A percentile compares a stretch with the other conserved stretches of the same genome.
phyloP scores from a whole-genome alignment of 2,113 vertebrate species.

The Solea solea region DNA sequence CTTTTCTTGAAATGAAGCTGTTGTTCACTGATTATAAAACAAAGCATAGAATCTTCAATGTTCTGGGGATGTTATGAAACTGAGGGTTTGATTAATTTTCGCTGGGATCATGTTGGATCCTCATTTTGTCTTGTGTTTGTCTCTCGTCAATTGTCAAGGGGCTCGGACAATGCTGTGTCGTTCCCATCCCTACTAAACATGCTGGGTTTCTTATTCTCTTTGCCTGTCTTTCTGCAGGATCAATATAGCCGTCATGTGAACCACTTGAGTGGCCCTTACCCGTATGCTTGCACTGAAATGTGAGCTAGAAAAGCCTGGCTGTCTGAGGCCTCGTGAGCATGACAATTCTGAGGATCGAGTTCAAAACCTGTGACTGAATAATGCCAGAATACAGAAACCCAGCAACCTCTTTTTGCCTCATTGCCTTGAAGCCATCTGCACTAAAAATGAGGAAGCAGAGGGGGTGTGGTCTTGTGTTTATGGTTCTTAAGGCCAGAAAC shows the following conservation, averaged over 20 bases:
- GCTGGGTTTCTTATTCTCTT: constrained; percentile 36
- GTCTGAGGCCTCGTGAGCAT: constrained; percentile 25
- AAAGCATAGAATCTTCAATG: constrained; percentile 14
- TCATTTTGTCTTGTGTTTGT: constrained; percentile 3
- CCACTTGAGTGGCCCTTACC: constrained; percentile 54
- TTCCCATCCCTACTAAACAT: constrained; percentile 37
- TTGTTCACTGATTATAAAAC: constrained; percentile 7
- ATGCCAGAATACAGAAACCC: constrained; percentile 14
- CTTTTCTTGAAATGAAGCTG: constrained; percentile 7
- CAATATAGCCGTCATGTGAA: constrained; percentile 64
- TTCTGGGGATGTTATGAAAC: constrained; percentile 28
- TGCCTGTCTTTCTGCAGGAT: constrained; percentile 51
- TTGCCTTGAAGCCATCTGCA: constrained; percentile 32
- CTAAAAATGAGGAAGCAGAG: background rate
- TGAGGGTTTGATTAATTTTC: constrained; percentile 23
- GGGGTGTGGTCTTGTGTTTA: constrained; percentile 12
- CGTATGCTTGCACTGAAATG: constrained; percentile 51
- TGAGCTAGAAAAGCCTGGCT: constrained; percentile 50
- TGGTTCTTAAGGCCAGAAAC: constrained; percentile 9
- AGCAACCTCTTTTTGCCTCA: constrained; percentile 5
- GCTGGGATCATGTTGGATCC: constrained; percentile 6
- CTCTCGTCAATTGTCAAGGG: no score
- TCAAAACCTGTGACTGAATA: constrained; percentile 43
- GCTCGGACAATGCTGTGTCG: no score
- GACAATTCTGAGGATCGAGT: constrained; percentile 48